A percentile compares a stretch with the other conserved stretches of the same genome.
These are phyloP conservation scores for Drosophila sproati DNA, from an alignment of 1,140 invertebrate species.

Conservation along the genomic window DNA sequence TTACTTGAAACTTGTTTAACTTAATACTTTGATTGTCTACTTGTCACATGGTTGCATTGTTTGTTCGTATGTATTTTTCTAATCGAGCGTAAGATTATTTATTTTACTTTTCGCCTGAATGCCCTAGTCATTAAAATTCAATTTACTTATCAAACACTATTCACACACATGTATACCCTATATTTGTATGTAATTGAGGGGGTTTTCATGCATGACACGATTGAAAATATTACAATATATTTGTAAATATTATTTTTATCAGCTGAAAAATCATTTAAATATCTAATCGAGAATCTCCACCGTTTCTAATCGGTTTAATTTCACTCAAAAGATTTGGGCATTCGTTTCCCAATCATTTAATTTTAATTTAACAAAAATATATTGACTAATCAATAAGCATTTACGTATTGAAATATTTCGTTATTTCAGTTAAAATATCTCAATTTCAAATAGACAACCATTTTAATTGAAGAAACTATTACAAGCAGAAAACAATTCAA, in stretches of 20 bases:
- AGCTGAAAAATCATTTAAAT: no score
- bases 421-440: neutral
- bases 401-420: neutral
- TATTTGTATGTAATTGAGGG: no score
- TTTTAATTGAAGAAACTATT: neutral
- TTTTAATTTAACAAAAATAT: no score
- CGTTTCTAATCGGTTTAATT: no score
- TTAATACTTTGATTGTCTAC: constrained; percentile 8
- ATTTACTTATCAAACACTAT: constrained; percentile 42
- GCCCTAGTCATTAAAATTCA: constrained; percentile 51
- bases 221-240: no score
- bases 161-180: neutral
- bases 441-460: neutral
- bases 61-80: constrained; percentile 13
- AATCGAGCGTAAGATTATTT: constrained; percentile 10
- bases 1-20: neutral
- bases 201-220: no score
- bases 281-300: no score
- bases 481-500: neutral
- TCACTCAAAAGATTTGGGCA: no score
- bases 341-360: no score
- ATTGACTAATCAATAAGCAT: no score
- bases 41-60: constrained; percentile 23
- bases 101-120: constrained; percentile 17
- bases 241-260: no score